Conservation (phyloP, 2,113 vertebrate species). For the Leucopternis melanops region DNA sequence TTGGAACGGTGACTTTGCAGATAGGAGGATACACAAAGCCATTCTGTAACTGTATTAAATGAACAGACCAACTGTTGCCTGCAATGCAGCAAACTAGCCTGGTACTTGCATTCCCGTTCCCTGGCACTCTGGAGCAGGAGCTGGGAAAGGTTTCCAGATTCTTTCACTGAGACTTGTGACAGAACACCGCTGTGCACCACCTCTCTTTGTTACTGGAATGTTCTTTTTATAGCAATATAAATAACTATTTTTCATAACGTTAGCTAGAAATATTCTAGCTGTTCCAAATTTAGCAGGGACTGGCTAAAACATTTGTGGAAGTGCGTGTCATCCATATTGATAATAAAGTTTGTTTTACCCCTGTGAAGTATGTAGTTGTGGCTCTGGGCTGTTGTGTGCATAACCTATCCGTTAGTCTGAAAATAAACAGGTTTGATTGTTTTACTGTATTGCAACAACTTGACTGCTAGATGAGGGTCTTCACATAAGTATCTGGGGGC, state of each 20-base stretch:
- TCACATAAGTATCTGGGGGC: rapidly evolving
- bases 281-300: conserved; percentile 60
- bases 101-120: neutral
- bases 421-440: neutral
- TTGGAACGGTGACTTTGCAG: neutral
- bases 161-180: neutral
- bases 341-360: neutral
- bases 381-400: neutral
- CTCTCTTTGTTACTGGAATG: conserved; percentile 45
- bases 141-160: neutral
- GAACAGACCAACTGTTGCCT: neutral
- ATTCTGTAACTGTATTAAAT: neutral
- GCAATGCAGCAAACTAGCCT: neutral
- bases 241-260: conserved; percentile 53
- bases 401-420: neutral
- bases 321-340: neutral
- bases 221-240: conserved; percentile 34
- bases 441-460: neutral
- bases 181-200: neutral
- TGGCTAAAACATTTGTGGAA: conserved; percentile 17
- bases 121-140: neutral
- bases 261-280: conserved; percentile 55
- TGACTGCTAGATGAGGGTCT: neutral
- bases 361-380: neutral
- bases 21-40: neutral